Evolutionary conservation across 2,888 invertebrate species (phyloP).

Genomic region (Bellardia bayeri): DNA sequence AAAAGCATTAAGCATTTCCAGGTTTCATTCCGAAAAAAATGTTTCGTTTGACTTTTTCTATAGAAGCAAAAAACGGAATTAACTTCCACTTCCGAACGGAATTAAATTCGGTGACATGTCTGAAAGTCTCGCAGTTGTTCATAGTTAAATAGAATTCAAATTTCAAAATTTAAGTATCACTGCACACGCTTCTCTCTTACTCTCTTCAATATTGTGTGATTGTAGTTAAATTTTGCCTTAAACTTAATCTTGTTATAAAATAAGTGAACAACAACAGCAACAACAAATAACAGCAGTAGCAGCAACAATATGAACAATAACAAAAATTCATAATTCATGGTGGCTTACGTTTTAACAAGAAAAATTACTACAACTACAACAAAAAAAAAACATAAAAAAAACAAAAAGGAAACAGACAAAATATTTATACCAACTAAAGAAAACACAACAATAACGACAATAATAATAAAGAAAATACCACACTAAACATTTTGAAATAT

Average conservation of each 20-base stretch:
- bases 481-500: conserved; percentile 44
- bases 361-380: conserved; percentile 30
- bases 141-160: no score
- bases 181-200: not conserved
- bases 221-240: conserved; percentile 27
- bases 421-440: conserved; percentile 25
- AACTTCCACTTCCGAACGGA: no score
- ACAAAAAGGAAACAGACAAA: conserved; percentile 15
- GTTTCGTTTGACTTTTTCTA: no score
- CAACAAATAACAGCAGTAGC: conserved; percentile 4
- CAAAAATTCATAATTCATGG: conserved; percentile 66
- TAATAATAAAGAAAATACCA: conserved; percentile 23
- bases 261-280: conserved; percentile 46
- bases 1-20: no score
- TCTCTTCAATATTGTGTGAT: not conserved
- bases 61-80: no score
- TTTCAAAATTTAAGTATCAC: conserved; percentile 8
- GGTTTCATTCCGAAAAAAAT: no score
- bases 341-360: conserved; percentile 56
- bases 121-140: no score
- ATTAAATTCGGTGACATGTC: no score
- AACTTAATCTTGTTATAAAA: conserved; percentile 56
- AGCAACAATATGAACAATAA: conserved; percentile 38
- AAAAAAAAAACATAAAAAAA: conserved; percentile 1
- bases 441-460: conserved; percentile 22